Conservation (phyloP, 2,113 vertebrate genomes). For the Lamprotornis superbus region DNA sequence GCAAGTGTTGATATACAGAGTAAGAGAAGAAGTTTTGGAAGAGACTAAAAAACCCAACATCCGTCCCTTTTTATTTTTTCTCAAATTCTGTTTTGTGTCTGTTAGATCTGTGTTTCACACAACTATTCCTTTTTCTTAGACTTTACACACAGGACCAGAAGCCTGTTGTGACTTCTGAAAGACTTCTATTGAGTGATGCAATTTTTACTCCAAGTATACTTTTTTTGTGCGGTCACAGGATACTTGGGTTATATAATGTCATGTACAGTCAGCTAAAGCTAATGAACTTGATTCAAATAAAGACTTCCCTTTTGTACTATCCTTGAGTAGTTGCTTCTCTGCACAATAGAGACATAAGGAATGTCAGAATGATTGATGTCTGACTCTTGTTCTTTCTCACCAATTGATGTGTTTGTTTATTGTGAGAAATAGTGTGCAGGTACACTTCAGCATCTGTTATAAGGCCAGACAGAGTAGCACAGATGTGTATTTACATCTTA, state of each 20-base stretch:
- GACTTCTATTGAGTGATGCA: background rate
- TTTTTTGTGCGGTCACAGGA: background rate
- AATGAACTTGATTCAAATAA: background rate
- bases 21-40: background rate
- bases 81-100: background rate
- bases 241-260: background rate
- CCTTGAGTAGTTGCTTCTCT: background rate
- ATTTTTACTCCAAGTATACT: background rate
- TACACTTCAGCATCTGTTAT: background rate
- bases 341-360: background rate
- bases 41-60: background rate
- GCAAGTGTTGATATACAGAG: background rate
- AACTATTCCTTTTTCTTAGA: background rate
- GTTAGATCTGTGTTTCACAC: background rate
- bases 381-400: background rate
- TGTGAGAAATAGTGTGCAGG: background rate
- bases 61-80: background rate
- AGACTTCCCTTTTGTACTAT: background rate
- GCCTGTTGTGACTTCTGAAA: background rate
- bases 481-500: background rate
- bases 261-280: background rate
- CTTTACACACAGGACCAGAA: background rate
- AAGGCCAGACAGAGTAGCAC: background rate
- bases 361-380: background rate
- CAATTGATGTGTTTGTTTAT: background rate